Evolutionary conservation across 2,113 vertebrate species (phyloP).

Genomic region (Gadus macrocephalus): DNA sequence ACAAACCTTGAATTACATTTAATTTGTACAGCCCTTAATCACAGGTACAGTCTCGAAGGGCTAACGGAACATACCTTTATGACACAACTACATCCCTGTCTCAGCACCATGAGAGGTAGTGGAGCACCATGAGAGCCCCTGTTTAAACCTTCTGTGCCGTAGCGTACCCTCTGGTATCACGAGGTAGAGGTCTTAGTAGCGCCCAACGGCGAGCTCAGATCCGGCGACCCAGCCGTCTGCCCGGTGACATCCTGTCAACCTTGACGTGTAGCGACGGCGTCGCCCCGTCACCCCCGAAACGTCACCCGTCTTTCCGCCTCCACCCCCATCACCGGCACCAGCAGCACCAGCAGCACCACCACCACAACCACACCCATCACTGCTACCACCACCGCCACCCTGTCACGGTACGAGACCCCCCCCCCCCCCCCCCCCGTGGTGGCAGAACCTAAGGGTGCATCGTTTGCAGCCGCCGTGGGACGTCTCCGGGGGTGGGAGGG

Average conservation of each 20-base stretch:
- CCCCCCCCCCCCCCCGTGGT: slow-evolving; percentile 27
- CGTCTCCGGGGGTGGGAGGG: slow-evolving; percentile 74
- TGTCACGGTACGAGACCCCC: not conserved
- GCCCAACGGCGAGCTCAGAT: too few species aligned
- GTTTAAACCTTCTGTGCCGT: too few species aligned
- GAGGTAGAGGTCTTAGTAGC: too few species aligned
- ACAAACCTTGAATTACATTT: too few species aligned
- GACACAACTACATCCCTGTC: too few species aligned
- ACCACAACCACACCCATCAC: not conserved
- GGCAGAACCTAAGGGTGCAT: slow-evolving; percentile 35
- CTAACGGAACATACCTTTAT: too few species aligned
- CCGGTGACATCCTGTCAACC: slow-evolving; percentile 31
- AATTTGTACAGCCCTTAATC: too few species aligned
- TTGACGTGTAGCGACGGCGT: slow-evolving; percentile 38
- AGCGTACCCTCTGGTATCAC: too few species aligned
- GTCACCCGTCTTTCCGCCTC: slow-evolving; percentile 1
- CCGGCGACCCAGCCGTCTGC: slow-evolving; percentile 41
- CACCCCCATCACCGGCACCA: not conserved
- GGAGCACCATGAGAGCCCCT: too few species aligned
- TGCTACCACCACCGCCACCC: not conserved
- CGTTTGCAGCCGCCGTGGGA: slow-evolving; percentile 62
- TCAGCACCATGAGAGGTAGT: too few species aligned
- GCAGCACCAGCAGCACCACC: not conserved
- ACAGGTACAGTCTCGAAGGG: too few species aligned
- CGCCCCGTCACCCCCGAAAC: slow-evolving; percentile 34